Base-by-base conservation (phyloP, 2,113 vertebrate genomes). In the Dolichallabes microphthalmus region DNA sequence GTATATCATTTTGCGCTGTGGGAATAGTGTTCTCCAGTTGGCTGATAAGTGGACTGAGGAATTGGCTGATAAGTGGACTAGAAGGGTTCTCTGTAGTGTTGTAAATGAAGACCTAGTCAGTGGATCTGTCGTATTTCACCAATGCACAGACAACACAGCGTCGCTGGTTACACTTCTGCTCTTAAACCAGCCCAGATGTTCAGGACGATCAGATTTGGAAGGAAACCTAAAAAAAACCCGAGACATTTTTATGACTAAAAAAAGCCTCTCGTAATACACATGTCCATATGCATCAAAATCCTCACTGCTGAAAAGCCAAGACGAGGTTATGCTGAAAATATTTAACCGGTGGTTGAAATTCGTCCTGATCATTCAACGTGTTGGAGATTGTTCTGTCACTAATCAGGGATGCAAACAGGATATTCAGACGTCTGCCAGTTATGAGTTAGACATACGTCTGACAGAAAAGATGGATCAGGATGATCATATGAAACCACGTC, bases 31-130 rank as follows among this genome's bases (percentile, higher is more conserved):
- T 75, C 75, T 88, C 73, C 30, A 19, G 86, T 74, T 80, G 79
- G 63, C 87, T 86, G 87, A 86, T 84, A 86, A 86, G 68, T 84
- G 84, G 63, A 83, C 66, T 45, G n/a, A 86, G 9, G 85, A 83
- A 88, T 74, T 80, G 79, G 63, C 87, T 86, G 87, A 86, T 84
- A 86, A 86, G 68, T 84, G 84, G 63, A 83, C 66, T 45, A 35
- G 71, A 88, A 75, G 25, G 22, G 11, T 82, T 81, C 85, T 61
- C 82, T 60, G 76, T 45, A 76, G 87, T 75, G 82, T 61, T 75
- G 30, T 86, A 80, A 86, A 76, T 19, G 60, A 76, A 68, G 68
- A 68, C 81, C 76, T 68, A 75, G 68, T 76, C 35, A 14, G 58
- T 53, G 50, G 45, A 68, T 86, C 66, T 30, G 45, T 80, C 81